Evolutionary conservation across 2,888 invertebrate genomes (phyloP).

Genomic region (Hirtodrosophila confusa): DNA sequence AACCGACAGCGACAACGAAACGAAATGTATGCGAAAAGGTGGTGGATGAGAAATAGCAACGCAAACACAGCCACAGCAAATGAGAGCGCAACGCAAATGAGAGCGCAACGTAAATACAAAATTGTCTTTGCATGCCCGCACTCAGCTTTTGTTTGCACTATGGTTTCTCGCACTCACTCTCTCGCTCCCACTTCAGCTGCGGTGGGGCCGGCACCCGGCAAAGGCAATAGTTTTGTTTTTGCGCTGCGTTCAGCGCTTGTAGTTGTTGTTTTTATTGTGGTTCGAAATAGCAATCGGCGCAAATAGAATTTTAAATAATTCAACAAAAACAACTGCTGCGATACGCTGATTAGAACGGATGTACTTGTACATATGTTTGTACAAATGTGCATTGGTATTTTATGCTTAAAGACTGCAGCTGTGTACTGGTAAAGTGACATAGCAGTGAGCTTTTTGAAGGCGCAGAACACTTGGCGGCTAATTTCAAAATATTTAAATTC

Average conservation of each 20-base stretch:
- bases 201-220: constrained; percentile 39
- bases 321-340: constrained; percentile 50
- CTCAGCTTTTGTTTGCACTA: constrained; percentile 11
- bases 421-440: constrained; percentile 4
- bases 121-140: constrained; percentile 22
- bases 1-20: constrained; percentile 58
- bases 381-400: constrained; percentile 1
- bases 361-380: not conserved
- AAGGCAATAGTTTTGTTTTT: constrained; percentile 21
- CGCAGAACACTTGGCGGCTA: constrained; percentile 12
- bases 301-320: constrained; percentile 60
- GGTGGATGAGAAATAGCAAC: constrained; percentile 48
- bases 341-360: constrained; percentile 23
- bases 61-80: constrained; percentile 25
- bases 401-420: constrained; percentile 14
- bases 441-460: constrained; percentile 29
- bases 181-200: not conserved
- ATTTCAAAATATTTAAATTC: not conserved
- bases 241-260: constrained; percentile 21
- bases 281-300: constrained; percentile 26
- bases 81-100: constrained; percentile 19
- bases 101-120: constrained; percentile 28
- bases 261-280: constrained; percentile 14
- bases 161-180: constrained; percentile 4
- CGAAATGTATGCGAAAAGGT: constrained; percentile 46